phyloP scores from a whole-genome alignment of 2,113 vertebrate species.

The Anhinga rufa region DNA sequence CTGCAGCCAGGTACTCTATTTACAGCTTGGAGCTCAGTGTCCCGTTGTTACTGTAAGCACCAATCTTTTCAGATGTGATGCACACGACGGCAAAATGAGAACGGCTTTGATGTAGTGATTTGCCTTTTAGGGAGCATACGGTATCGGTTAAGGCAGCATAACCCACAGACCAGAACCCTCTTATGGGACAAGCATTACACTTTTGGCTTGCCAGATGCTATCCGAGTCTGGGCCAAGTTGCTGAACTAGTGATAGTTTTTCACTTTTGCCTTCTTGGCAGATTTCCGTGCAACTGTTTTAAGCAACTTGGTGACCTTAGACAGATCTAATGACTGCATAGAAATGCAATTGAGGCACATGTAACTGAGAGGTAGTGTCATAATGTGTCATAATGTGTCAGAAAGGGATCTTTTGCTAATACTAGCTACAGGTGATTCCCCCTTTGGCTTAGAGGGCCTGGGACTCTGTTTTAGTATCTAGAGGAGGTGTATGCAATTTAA shows the following conservation, averaged over 20 bases:
- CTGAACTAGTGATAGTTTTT: not conserved
- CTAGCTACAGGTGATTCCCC: not conserved
- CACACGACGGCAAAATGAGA: not conserved
- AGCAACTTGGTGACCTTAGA: not conserved
- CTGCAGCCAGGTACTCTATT: not conserved
- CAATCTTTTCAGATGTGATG: not conserved
- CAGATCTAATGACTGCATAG: not conserved
- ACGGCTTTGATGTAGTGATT: not conserved
- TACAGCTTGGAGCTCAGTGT: not conserved
- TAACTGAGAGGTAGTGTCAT: not conserved
- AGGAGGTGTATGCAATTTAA: not conserved
- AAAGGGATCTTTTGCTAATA: not conserved
- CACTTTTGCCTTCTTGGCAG: not conserved
- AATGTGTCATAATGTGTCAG: rapidly evolving
- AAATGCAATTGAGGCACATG: not conserved
- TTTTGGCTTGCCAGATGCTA: not conserved
- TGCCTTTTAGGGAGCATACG: not conserved
- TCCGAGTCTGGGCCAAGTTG: not conserved
- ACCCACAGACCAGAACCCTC: not conserved
- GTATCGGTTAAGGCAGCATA: not conserved
- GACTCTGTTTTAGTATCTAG: not conserved
- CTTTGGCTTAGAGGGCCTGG: not conserved
- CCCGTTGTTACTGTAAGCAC: not conserved
- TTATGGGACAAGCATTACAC: not conserved
- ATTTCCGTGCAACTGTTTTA: not conserved